Percentiles rank a stretch among this genome's conserved stretches.
phyloP scores from a whole-genome alignment of 2,797 vertebrate species.

The Hippoglossus hippoglossus region DNA sequence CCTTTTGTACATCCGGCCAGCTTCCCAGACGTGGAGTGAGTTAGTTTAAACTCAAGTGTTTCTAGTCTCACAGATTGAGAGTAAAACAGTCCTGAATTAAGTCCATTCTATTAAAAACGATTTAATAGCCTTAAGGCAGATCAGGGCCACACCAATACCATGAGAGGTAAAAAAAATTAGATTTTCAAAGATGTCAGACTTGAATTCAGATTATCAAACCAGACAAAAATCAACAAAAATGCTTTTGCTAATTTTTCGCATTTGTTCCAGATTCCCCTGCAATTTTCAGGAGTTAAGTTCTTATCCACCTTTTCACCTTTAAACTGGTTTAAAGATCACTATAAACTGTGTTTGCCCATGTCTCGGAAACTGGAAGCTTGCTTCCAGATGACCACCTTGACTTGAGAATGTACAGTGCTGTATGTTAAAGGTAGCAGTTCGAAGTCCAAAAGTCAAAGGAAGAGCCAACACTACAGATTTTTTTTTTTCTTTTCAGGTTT shows the following conservation, averaged over 20 bases:
- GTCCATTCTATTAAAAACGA: background rate
- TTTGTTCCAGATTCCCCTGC: background rate
- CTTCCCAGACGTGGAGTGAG: conserved; percentile 26
- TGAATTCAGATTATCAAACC: conserved; percentile 2
- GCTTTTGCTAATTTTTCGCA: background rate
- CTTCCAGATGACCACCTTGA: conserved; percentile 49
- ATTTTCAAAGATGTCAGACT: background rate
- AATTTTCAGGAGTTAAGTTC: no score
- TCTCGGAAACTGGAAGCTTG: conserved; percentile 31
- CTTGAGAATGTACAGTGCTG: conserved; percentile 55
- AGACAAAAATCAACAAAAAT: background rate
- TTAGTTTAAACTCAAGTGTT: background rate
- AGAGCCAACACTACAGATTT: conserved; percentile 44
- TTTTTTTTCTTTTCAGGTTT: conserved; percentile 46
- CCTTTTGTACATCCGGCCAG: conserved; percentile 16
- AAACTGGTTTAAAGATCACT: background rate
- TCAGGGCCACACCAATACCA: background rate
- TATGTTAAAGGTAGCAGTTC: conserved; percentile 45
- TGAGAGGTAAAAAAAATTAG: no score
- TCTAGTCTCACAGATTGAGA: background rate
- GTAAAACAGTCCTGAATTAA: background rate
- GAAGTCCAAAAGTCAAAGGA: conserved; percentile 45
- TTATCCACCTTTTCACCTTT: background rate
- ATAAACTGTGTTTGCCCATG: background rate
- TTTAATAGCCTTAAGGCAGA: background rate